These are phyloP conservation scores for Drusus annulatus DNA, from an alignment of 1,140 invertebrate genomes.

Conservation along the genomic window DNA sequence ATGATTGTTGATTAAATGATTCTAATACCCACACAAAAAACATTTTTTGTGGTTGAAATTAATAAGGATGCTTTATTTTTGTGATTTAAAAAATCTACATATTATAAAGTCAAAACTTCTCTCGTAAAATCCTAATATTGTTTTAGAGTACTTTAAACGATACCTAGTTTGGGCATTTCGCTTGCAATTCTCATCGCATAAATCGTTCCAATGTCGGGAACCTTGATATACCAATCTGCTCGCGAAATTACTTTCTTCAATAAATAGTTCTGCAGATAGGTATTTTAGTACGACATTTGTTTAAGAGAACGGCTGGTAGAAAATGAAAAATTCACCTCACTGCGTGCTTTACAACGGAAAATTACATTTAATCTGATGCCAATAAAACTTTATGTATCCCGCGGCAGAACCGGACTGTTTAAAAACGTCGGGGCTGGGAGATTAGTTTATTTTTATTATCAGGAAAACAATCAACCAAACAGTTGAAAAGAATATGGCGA, in stretches of 20 bases:
- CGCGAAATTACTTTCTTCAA: slow-evolving; percentile 57
- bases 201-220: slow-evolving; percentile 31
- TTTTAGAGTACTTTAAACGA: not conserved
- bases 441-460: not conserved
- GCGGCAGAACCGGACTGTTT: slow-evolving; percentile 4
- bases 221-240: slow-evolving; percentile 35
- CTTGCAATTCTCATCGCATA: slow-evolving; percentile 12
- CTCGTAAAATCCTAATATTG: too few species aligned
- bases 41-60: too few species aligned
- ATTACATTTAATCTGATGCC: slow-evolving; percentile 58
- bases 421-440: not conserved
- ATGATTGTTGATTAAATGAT: too few species aligned
- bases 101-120: too few species aligned
- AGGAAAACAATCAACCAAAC: not conserved
- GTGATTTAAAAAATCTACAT: too few species aligned
- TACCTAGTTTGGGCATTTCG: not conserved
- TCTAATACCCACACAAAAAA: too few species aligned
- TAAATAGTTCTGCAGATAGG: slow-evolving; percentile 53
- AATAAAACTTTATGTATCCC: slow-evolving; percentile 55
- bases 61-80: too few species aligned
- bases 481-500: not conserved
- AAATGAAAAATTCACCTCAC: slow-evolving; percentile 58
- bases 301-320: slow-evolving; percentile 14
- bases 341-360: slow-evolving; percentile 27
- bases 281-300: slow-evolving; percentile 51